phyloP scores from a whole-genome alignment of 2,113 vertebrate genomes.

The Oncorhynchus gorbuscha region DNA sequence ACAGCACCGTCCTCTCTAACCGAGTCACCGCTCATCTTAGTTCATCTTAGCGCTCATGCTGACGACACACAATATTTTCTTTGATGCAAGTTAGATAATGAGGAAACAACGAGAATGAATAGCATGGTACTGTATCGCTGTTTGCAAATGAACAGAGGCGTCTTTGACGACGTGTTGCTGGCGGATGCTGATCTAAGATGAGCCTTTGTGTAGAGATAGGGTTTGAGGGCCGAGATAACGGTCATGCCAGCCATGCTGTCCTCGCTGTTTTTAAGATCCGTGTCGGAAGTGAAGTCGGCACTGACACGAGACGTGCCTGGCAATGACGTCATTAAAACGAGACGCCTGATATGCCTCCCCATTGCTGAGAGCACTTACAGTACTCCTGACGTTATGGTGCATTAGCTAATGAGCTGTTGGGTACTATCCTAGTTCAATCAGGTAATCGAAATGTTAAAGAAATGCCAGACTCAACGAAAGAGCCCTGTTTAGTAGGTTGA shows the following conservation, averaged over 20 bases:
- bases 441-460: not conserved
- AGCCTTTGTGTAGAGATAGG: not conserved
- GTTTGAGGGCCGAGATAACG: not conserved
- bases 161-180: not conserved
- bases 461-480: not conserved
- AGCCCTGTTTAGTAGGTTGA: not conserved
- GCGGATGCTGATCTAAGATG: not conserved
- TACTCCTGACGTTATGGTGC: too few species aligned
- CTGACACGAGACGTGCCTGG: not conserved
- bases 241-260: not conserved
- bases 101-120: not conserved
- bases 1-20: not conserved
- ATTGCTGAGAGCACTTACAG: too few species aligned
- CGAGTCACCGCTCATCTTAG: not conserved
- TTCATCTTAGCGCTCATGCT: not conserved
- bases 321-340: too few species aligned
- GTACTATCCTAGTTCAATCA: not conserved
- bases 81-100: not conserved
- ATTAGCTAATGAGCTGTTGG: not conserved
- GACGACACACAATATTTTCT: too few species aligned
- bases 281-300: not conserved
- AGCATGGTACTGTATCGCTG: not conserved
- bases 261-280: not conserved
- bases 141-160: not conserved
- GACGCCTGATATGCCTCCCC: too few species aligned